These are phyloP conservation scores for Sarotherodon lohbergeri DNA, from an alignment of 2,113 vertebrate species.

Conservation along the genomic window DNA sequence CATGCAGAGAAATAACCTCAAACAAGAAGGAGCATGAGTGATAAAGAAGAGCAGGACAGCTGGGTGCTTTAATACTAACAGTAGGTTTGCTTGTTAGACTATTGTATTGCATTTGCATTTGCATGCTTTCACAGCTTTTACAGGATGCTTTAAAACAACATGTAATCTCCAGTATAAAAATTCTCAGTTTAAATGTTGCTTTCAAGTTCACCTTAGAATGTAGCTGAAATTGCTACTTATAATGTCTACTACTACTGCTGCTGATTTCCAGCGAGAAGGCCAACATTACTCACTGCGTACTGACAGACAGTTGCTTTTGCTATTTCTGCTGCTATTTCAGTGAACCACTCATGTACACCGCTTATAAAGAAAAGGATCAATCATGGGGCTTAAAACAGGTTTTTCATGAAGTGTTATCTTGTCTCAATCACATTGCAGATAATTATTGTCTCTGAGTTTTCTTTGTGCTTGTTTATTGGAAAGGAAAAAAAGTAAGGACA, in stretches of 20 bases:
- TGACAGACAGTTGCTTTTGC: neutral
- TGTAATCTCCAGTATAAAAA: neutral
- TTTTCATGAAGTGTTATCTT: neutral
- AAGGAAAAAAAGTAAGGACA: neutral
- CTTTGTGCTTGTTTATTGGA: rapidly evolving
- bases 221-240: neutral
- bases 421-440: neutral
- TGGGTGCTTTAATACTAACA: neutral
- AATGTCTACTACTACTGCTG: neutral
- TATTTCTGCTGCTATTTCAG: neutral
- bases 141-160: neutral
- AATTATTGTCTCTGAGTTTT: rapidly evolving
- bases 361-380: neutral
- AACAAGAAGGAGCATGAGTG: too few species aligned
- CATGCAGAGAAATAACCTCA: too few species aligned
- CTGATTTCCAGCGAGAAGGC: neutral
- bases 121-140: neutral
- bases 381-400: neutral
- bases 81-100: neutral
- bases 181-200: neutral
- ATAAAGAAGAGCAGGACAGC: neutral
- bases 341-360: neutral
- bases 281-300: neutral
- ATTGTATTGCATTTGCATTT: neutral
- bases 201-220: neutral